phyloP scores from a whole-genome alignment of 2,797 vertebrate species.

The Channa striata region DNA sequence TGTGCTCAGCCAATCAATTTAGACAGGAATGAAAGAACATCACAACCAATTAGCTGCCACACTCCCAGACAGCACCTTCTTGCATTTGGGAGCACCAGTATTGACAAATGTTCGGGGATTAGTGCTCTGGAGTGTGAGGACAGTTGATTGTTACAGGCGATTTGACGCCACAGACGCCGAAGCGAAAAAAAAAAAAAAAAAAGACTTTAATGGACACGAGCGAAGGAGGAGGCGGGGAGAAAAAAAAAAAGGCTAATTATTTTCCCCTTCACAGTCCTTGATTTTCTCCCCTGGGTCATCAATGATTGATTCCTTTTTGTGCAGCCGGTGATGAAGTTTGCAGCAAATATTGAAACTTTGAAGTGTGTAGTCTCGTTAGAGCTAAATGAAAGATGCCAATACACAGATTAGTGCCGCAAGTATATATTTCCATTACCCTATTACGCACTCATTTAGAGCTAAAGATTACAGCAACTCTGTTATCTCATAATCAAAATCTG shows the following conservation, averaged over 20 bases:
- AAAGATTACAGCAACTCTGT: neutral
- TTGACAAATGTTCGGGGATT: conserved; percentile 76
- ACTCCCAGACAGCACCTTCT: conserved; percentile 60
- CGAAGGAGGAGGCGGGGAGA: conserved; percentile 37
- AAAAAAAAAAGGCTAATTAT: conserved; percentile 69
- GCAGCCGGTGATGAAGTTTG: conserved; percentile 54
- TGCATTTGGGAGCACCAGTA: conserved; percentile 59
- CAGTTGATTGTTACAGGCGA: conserved; percentile 78
- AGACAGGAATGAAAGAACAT: conserved; percentile 65
- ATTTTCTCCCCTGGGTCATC: conserved; percentile 68
- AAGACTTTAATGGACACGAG: conserved; percentile 71
- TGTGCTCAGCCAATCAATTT: conserved; percentile 70
- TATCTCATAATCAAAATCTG: neutral
- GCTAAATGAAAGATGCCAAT: neutral
- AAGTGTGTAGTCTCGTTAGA: conserved; percentile 39
- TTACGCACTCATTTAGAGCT: conserved; percentile 4
- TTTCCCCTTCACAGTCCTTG: conserved; percentile 71
- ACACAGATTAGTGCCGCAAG: neutral
- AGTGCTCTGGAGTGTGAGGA: conserved; percentile 76
- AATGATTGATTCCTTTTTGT: conserved; percentile 68
- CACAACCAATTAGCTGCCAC: conserved; percentile 75
- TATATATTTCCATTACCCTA: conserved; percentile 13
- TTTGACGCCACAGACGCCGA: conserved; percentile 64
- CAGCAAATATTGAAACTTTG: conserved; percentile 47
- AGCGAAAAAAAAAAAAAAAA: conserved; percentile 57